Percentiles rank a stretch among this genome's conserved stretches.
These are phyloP conservation scores for Muricea muricata DNA, from an alignment of 92 coral and sea anemone species.

Conservation along the genomic window DNA sequence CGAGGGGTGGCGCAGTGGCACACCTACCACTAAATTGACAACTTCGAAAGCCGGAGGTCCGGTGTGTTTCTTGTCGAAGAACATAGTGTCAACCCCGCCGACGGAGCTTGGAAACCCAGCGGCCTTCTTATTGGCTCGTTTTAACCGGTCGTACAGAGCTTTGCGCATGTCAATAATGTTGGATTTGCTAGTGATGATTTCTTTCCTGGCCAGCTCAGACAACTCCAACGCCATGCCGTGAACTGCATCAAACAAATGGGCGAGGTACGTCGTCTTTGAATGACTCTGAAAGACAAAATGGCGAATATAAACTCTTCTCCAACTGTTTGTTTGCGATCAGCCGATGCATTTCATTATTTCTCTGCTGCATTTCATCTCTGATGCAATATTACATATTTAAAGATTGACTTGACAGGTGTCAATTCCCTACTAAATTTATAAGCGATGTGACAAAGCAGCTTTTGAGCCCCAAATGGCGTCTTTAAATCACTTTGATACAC, in stretches of 20 bases:
- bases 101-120: conserved; percentile 93
- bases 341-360: too few species aligned
- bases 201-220: conserved; percentile 97
- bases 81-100: conserved; percentile 87
- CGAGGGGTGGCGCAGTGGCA: too few species aligned
- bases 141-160: conserved; percentile 81
- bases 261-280: conserved; percentile 82
- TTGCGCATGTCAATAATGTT: conserved; percentile 82
- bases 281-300: conserved; percentile 57
- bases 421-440: too few species aligned
- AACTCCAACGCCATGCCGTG: conserved; percentile 95
- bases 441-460: too few species aligned
- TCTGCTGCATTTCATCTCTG: too few species aligned
- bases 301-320: too few species aligned
- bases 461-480: too few species aligned
- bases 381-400: too few species aligned
- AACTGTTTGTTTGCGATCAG: too few species aligned
- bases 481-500: background rate
- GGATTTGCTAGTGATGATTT: conserved; percentile 85
- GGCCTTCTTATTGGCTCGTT: conserved; percentile 68
- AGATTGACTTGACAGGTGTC: too few species aligned
- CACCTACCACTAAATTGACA: conserved; percentile 90
- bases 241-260: conserved; percentile 95
- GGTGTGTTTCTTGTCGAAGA: conserved; percentile 79
- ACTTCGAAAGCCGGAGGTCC: conserved; percentile 93